Conservation (phyloP, 2,113 vertebrate genomes). For the Larimichthys crocea region DNA sequence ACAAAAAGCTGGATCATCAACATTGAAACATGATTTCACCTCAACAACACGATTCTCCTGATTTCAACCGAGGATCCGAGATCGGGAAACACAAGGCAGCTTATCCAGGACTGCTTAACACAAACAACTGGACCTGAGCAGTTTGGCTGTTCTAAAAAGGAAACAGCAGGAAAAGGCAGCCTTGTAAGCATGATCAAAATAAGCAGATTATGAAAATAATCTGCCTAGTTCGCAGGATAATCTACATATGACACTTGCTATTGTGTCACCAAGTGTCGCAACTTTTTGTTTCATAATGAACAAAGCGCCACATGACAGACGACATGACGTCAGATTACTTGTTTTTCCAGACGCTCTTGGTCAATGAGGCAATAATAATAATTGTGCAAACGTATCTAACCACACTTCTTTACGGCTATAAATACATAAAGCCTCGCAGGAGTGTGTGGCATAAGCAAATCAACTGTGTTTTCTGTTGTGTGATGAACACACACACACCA, state of each 20-base stretch:
- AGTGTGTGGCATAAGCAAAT: not conserved
- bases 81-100: not conserved
- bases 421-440: not conserved
- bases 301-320: constrained; percentile 40
- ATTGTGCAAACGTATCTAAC: too few relatives aligned
- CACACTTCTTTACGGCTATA: not conserved
- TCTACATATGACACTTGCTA: constrained; percentile 44
- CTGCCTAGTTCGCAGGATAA: constrained; percentile 28
- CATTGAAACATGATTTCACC: constrained; percentile 15
- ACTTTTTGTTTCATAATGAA: constrained; percentile 6
- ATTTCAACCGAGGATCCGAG: not conserved
- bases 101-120: not conserved
- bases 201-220: constrained; percentile 24
- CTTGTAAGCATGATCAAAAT: not conserved
- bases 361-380: too few relatives aligned
- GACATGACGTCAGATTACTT: not conserved
- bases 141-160: too few relatives aligned
- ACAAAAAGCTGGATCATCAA: constrained; percentile 39
- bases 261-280: constrained; percentile 32
- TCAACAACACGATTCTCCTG: not conserved
- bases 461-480: not conserved
- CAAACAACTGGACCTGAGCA: not conserved
- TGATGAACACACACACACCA: not conserved
- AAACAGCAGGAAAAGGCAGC: constrained; percentile 5
- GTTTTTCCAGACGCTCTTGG: not conserved